Evolutionary conservation across 2,797 vertebrate species (phyloP).

Genomic region (Rhinophrynus dorsalis): DNA sequence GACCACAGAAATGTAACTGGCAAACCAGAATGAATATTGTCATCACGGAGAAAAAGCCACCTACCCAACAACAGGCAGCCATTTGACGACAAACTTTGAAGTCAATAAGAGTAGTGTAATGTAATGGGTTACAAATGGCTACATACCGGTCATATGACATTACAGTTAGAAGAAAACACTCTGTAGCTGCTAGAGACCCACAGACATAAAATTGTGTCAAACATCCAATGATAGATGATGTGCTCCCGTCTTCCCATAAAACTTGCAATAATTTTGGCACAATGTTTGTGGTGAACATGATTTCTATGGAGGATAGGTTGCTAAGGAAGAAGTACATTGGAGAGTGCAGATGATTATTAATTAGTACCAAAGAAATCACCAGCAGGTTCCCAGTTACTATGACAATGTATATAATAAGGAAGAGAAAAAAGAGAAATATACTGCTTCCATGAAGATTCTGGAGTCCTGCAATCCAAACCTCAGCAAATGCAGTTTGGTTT

Average conservation of each 20-base stretch:
- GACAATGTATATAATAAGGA: slow-evolving; percentile 53
- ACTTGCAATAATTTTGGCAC: slow-evolving; percentile 58
- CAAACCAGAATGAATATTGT: slow-evolving; percentile 47
- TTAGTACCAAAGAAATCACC: slow-evolving; percentile 49
- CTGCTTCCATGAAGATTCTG: slow-evolving; percentile 41
- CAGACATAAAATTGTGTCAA: slow-evolving; percentile 59
- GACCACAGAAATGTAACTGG: slow-evolving; percentile 48
- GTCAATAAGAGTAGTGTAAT: slow-evolving; percentile 47
- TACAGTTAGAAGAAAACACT: slow-evolving; percentile 55
- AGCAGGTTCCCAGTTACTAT: slow-evolving; percentile 54
- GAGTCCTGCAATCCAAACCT: slow-evolving; percentile 43
- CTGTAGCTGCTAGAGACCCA: slow-evolving; percentile 54
- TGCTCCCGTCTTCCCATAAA: slow-evolving; percentile 49
- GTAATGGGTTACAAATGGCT: slow-evolving; percentile 56
- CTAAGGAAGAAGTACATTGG: slow-evolving; percentile 45
- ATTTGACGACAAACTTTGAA: slow-evolving; percentile 40
- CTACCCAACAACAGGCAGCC: slow-evolving; percentile 40
- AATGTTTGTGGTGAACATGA: slow-evolving; percentile 55
- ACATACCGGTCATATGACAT: slow-evolving; percentile 61
- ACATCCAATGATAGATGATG: slow-evolving; percentile 54
- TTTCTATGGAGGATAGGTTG: slow-evolving; percentile 53
- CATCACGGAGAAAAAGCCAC: slow-evolving; percentile 52
- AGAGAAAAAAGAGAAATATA: slow-evolving; percentile 53
- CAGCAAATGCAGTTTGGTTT: not conserved
- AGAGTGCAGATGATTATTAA: slow-evolving; percentile 44